phyloP scores from a whole-genome alignment of 2,888 invertebrate genomes.

The Harmothoe impar region DNA sequence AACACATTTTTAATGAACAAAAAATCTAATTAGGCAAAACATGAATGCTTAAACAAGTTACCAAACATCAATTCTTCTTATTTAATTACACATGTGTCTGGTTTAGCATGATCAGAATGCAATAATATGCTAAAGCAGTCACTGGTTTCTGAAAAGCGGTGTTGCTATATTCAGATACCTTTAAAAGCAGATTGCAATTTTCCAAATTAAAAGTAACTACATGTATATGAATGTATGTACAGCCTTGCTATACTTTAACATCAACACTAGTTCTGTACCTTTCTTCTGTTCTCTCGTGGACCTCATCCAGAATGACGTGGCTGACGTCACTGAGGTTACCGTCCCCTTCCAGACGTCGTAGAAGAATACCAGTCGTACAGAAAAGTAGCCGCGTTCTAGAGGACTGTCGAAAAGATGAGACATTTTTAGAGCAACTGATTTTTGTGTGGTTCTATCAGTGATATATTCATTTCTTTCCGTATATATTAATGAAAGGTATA shows the following conservation, averaged over 20 bases:
- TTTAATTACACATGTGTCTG: too few relatives aligned
- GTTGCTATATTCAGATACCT: too few relatives aligned
- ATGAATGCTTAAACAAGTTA: not conserved
- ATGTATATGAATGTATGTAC: too few relatives aligned
- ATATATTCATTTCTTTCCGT: not conserved
- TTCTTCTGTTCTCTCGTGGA: constrained; percentile 90
- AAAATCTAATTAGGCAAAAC: not conserved
- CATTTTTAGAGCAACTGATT: constrained; percentile 59
- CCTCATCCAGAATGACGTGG: constrained; percentile 95
- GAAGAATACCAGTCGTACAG: constrained; percentile 92
- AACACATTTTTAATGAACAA: not conserved
- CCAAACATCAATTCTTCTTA: too few relatives aligned
- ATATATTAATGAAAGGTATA: too few relatives aligned
- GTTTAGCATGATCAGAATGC: too few relatives aligned
- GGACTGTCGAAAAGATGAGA: constrained; percentile 72
- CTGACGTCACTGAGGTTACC: constrained; percentile 87
- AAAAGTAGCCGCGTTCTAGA: constrained; percentile 86
- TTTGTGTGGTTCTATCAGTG: not conserved
- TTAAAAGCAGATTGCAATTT: too few relatives aligned
- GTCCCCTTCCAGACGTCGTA: constrained; percentile 91
- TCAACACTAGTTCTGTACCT: constrained; percentile 72
- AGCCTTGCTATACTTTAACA: too few relatives aligned
- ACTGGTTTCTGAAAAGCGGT: too few relatives aligned
- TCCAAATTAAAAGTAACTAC: too few relatives aligned
- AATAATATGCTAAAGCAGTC: too few relatives aligned